A percentile compares a stretch with the other conserved stretches of the same genome.
These are phyloP conservation scores for Zaprionus camerounensis DNA, from an alignment of 1,140 invertebrate species.

Conservation along the genomic window DNA sequence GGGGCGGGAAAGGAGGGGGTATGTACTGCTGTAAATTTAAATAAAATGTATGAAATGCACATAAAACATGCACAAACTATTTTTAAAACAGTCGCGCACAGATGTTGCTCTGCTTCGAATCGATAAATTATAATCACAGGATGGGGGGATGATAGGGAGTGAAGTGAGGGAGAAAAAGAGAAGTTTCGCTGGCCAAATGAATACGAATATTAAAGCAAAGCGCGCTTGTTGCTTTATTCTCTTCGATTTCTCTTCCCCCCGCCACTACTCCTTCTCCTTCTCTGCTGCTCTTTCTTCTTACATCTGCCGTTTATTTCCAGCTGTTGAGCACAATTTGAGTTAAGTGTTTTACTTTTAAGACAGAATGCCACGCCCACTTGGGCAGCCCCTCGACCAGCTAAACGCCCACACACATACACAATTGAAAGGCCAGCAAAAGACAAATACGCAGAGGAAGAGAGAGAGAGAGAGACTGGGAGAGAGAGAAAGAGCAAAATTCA, in stretches of 20 bases:
- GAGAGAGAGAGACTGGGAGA: background rate
- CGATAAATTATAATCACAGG: conserved; percentile 52
- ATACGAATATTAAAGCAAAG: conserved; percentile 45
- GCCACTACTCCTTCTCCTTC: background rate
- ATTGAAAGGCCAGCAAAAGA: background rate
- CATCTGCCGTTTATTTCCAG: conserved; percentile 58
- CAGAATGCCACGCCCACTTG: conserved; percentile 45
- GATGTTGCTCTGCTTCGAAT: conserved; percentile 35
- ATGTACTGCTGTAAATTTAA: conserved; percentile 32
- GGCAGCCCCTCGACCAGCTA: conserved; percentile 11
- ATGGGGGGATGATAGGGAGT: background rate
- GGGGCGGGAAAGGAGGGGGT: background rate
- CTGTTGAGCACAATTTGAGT: conserved; percentile 74
- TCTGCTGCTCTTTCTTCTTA: background rate
- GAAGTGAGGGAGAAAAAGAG: background rate
- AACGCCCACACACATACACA: conserved; percentile 47
- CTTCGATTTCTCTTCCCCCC: background rate
- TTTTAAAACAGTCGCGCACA: conserved; percentile 36
- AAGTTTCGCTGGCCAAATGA: background rate
- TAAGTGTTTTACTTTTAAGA: conserved; percentile 71
- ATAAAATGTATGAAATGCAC: conserved; percentile 55
- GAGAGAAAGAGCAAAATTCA: conserved; percentile 61
- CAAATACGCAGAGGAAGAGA: conserved; percentile 1
- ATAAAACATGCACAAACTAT: conserved; percentile 51
- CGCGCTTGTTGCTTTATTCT: conserved; percentile 9